Base-by-base conservation (phyloP, 2,888 invertebrate genomes). In the Uloborus plumipes region DNA sequence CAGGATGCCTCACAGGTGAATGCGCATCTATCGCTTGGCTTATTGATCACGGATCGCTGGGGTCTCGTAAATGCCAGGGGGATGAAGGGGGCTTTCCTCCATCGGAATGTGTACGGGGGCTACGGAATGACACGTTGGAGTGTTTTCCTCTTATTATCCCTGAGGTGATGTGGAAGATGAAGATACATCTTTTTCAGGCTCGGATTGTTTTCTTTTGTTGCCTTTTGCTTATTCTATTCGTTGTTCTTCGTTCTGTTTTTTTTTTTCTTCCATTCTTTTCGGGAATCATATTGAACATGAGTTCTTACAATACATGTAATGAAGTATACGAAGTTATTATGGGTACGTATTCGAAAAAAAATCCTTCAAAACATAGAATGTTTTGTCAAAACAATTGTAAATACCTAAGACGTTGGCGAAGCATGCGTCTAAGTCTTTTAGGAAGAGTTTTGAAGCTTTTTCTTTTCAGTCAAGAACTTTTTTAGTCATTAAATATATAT, bases 91-190 rank as follows among this genome's bases (percentile, higher is more conserved):
- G 67, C 67, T 50, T 20, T 50, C 7, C 18, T 18, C 13, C 26
- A 15, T 66, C n/a, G 66, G 66, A 65, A 59, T 71, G 72, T 50
- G 51, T 14, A 51, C 15, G 39, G 22, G 49, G 20, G 47, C 39
- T 39, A 39, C 61, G 20, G 66, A 75, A 67, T 75, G 75, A 31
- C 67, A 67, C 51, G 58, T 51, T 71, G 77, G 58, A 78, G 70
- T 62, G 70, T 47, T 61, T 62, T 62, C 77, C 77, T 76, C 71
- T 71, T 65, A 71, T 70, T 64, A 78, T 71, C 77, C 77, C 77
- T 31, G 70, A 78, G 77, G 77, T 71, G 77, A 70, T 70, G 77
- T 71, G 64, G 71, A 71, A 71, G 70, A 78, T 78, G 77, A 78
- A 78, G 77, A 78, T 78, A 71, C 70, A 78, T 78, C 77, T 78